Percentiles rank a stretch among this genome's conserved stretches.
These are phyloP conservation scores for Cenopis cana DNA, from an alignment of 2,888 invertebrate genomes.

Conservation along the genomic window DNA sequence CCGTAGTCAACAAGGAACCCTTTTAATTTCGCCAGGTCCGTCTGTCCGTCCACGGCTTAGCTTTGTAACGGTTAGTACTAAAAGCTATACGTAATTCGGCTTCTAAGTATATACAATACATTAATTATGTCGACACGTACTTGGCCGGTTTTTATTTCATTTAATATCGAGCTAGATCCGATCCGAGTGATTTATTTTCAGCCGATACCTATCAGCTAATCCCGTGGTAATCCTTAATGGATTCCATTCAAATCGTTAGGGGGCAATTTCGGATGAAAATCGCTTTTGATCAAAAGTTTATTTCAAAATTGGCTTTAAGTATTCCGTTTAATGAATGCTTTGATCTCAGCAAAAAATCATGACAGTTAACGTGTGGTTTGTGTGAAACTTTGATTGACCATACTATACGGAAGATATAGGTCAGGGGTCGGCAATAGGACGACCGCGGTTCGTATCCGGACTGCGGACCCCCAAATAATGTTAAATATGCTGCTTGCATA, in stretches of 20 bases:
- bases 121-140: background rate
- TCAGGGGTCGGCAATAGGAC: no score
- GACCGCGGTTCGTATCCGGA: no score
- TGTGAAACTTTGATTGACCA: background rate
- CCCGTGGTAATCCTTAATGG: slow-evolving; percentile 35
- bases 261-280: slow-evolving; percentile 1
- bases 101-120: no score
- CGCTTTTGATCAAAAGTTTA: slow-evolving; percentile 9
- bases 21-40: no score
- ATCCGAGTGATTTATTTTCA: slow-evolving; percentile 24
- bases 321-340: slow-evolving; percentile 6
- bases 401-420: no score
- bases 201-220: slow-evolving; percentile 19
- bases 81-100: no score
- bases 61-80: no score
- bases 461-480: no score
- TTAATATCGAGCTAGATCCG: slow-evolving; percentile 2
- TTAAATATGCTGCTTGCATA: no score
- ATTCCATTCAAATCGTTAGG: slow-evolving; percentile 21
- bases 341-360: background rate
- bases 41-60: no score
- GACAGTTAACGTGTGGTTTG: background rate
- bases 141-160: background rate
- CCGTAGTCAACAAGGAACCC: no score
- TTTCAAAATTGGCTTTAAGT: slow-evolving; percentile 16